A percentile compares a stretch with the other conserved stretches of the same genome.
These are phyloP conservation scores for Campaea margaritaria DNA, from an alignment of 2,888 invertebrate species.

Conservation along the genomic window DNA sequence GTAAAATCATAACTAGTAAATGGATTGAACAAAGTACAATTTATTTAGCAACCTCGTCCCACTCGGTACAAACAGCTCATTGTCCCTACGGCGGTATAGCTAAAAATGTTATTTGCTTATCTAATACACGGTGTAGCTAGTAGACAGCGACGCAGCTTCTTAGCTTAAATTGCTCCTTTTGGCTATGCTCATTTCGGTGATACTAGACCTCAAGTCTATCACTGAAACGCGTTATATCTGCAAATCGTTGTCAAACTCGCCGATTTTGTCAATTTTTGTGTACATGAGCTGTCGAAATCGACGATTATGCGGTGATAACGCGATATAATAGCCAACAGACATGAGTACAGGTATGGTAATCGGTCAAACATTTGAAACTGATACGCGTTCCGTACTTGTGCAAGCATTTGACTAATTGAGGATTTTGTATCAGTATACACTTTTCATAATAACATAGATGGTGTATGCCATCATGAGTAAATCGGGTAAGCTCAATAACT, in stretches of 20 bases:
- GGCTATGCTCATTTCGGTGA: background rate
- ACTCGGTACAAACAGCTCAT: constrained; percentile 35
- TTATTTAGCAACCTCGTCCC: constrained; percentile 33
- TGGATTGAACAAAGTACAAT: constrained; percentile 13
- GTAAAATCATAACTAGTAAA: constrained; percentile 4
- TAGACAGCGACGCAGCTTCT: constrained; percentile 13
- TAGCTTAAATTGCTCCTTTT: background rate
- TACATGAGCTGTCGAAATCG: no score
- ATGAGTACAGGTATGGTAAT: no score
- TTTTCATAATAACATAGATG: no score
- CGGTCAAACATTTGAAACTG: no score
- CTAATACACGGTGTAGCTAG: constrained; percentile 20
- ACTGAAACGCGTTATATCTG: no score
- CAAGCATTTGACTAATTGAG: no score
- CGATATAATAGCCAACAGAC: no score
- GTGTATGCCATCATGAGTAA: background rate
- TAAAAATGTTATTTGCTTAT: constrained; percentile 39
- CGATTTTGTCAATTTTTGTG: no score
- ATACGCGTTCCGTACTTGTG: no score
- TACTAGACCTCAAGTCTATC: background rate
- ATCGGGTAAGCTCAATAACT: background rate
- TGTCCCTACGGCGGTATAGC: constrained; percentile 28
- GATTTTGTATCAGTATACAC: no score
- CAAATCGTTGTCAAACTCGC: no score
- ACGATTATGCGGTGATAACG: no score